Evolutionary conservation across 2,797 vertebrate species (phyloP), one percentile per base, ranked within the genome.

Genomic region (Pogonophryne albipinna): DNA sequence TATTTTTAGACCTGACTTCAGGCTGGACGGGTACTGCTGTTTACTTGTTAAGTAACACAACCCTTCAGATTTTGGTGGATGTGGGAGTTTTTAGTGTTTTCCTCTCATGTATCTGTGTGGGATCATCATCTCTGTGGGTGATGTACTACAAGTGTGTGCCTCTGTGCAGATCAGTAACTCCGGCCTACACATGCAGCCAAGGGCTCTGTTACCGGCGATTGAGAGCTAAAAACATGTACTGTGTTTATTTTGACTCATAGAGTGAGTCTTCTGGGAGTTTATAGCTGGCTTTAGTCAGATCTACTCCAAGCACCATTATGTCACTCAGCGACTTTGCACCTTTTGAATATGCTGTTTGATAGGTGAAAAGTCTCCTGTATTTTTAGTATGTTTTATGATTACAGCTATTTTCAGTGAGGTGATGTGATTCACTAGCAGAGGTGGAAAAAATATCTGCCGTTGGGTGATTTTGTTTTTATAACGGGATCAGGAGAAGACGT

Each of bases 11-110:
- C 66, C 31, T 5, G 15, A 66, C 57, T 88, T 63, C 42, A 10
- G 73, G 76, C 80, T 76, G 76, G 84, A 73, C 59, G 0, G 66
- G 49, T 16, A 44, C 42, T 52, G 57, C 79, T 61, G 52, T 46
- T 56, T 50, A 67, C 66, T 71, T 77, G 74, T 84, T 86, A 80
- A 79, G 69, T 87, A 83, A 87, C 51, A 70, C 74, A 65, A 75
- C 62, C 50, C 79, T 71, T 76, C 49, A 51, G 52, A 41, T 71
- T 45, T 62, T 61, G 74, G 62, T 66, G 60, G 71, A 74, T 46
- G 86, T 84, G 71, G 85, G 89, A 80, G 90, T 87, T 86, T 38
- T 82, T 80, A 84, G 83, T 89, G 83, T 84, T 89, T 89, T 85
- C 84, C 89, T 86, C 82, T 82, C 67, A 76, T 87, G 79, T 76